These are phyloP conservation scores for Gnathonemus longibarbis DNA, from an alignment of 2,113 vertebrate genomes.

Conservation along the genomic window DNA sequence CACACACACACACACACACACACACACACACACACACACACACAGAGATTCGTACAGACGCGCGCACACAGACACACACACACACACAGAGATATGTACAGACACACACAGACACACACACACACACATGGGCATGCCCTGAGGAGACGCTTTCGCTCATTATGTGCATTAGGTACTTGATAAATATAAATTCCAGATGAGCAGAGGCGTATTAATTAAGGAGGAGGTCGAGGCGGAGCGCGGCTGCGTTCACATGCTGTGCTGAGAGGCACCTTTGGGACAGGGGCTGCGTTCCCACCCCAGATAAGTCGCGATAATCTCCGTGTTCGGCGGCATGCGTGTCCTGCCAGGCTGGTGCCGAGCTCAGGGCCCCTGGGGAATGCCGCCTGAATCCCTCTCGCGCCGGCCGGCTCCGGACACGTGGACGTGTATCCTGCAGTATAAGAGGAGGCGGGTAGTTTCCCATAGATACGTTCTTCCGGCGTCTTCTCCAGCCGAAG, in stretches of 20 bases:
- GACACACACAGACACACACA: neutral
- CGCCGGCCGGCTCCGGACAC: neutral
- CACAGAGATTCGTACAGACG: no score
- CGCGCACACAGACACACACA: no score
- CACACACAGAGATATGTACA: no score
- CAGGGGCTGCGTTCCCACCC: neutral
- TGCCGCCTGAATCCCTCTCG: neutral
- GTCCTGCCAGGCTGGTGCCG: neutral
- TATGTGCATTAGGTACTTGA: neutral
- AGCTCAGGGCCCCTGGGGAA: neutral
- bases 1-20: no score
- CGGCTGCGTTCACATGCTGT: neutral
- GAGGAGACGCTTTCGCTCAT: neutral
- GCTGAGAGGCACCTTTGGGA: neutral
- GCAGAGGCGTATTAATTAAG: neutral
- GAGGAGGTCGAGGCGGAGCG: neutral
- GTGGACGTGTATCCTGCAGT: neutral
- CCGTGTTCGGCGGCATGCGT: neutral
- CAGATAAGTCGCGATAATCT: neutral
- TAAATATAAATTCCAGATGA: neutral
- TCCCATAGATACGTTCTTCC: neutral
- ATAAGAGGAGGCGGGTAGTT: neutral
- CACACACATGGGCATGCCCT: neutral
- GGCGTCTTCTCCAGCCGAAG: neutral
- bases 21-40: no score